Percentiles rank a stretch among this genome's conserved stretches.
phyloP scores from a whole-genome alignment of 1,140 invertebrate species.

The Forficula auricularia region DNA sequence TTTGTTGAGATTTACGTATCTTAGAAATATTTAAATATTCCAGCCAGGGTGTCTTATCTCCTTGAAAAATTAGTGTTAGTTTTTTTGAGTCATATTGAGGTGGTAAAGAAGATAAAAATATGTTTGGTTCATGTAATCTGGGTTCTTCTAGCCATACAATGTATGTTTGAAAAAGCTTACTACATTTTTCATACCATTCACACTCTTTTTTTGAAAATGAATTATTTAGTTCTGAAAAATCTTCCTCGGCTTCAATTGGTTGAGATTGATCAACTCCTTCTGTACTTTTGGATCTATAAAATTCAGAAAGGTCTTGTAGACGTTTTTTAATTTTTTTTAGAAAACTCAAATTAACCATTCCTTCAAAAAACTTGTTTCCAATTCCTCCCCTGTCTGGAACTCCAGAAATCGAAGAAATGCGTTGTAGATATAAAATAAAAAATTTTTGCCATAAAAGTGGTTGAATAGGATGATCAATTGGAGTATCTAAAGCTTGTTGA shows the following conservation, averaged over 20 bases:
- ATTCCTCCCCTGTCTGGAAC: slow-evolving; percentile 36
- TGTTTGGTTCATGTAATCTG: slow-evolving; percentile 43
- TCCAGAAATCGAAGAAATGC: slow-evolving; percentile 32
- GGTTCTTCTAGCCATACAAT: slow-evolving; percentile 63
- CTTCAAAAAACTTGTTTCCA: slow-evolving; percentile 60
- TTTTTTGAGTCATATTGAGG: slow-evolving; percentile 46
- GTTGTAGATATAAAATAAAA: slow-evolving; percentile 50
- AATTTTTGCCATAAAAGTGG: slow-evolving; percentile 66
- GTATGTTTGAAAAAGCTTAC: slow-evolving; percentile 43
- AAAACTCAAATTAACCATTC: slow-evolving; percentile 45
- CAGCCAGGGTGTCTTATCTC: slow-evolving; percentile 40
- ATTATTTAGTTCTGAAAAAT: slow-evolving; percentile 13
- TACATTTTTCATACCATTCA: too few relatives aligned
- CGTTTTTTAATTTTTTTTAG: slow-evolving; percentile 55
- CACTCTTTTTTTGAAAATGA: too few relatives aligned
- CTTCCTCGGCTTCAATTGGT: slow-evolving; percentile 18
- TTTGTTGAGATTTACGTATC: slow-evolving; percentile 31
- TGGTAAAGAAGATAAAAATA: slow-evolving; percentile 54
- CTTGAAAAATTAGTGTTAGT: slow-evolving; percentile 31
- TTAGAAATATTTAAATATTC: slow-evolving; percentile 43
- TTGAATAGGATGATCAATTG: slow-evolving; percentile 48
- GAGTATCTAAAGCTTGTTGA: slow-evolving; percentile 55
- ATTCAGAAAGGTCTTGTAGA: slow-evolving; percentile 42
- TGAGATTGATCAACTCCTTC: slow-evolving; percentile 3
- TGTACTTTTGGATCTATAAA: slow-evolving; percentile 30